Percentiles rank a stretch among this genome's conserved stretches.
Conservation (phyloP, 2,888 invertebrate genomes). For the Agrochola circellaris region DNA sequence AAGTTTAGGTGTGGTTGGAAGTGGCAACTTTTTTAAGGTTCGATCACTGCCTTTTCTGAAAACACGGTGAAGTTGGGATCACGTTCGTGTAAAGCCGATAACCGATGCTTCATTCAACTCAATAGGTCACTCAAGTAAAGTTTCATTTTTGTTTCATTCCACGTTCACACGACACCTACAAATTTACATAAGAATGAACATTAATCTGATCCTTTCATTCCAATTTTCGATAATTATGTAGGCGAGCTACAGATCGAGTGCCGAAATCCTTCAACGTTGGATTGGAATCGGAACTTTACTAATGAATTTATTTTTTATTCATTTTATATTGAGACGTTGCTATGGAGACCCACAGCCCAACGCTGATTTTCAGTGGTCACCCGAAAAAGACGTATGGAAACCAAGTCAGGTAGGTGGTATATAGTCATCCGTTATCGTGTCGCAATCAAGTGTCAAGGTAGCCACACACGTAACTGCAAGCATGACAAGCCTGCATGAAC, state of each 20-base stretch:
- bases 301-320: not conserved
- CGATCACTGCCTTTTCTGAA: not conserved
- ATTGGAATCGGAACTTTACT: not conserved
- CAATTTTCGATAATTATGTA: not conserved
- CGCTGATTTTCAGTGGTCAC: too few species aligned
- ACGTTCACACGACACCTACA: not conserved
- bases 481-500: too few species aligned
- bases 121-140: not conserved
- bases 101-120: not conserved
- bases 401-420: too few species aligned
- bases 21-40: not conserved
- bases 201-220: too few species aligned
- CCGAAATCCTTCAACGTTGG: not conserved
- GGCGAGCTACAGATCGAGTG: not conserved
- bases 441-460: too few species aligned
- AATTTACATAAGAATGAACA: not conserved
- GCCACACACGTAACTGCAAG: too few species aligned
- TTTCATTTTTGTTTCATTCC: not conserved
- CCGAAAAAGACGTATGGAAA: too few species aligned
- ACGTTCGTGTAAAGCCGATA: not conserved
- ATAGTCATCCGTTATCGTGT: too few species aligned
- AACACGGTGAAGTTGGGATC: not conserved
- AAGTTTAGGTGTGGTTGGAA: conserved; percentile 4
- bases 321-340: not conserved
- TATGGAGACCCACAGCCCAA: too few species aligned